Percentiles rank a stretch among this genome's conserved stretches.
These are phyloP conservation scores for Polypedilum vanderplanki DNA, from an alignment of 1,140 invertebrate species.

Conservation along the genomic window DNA sequence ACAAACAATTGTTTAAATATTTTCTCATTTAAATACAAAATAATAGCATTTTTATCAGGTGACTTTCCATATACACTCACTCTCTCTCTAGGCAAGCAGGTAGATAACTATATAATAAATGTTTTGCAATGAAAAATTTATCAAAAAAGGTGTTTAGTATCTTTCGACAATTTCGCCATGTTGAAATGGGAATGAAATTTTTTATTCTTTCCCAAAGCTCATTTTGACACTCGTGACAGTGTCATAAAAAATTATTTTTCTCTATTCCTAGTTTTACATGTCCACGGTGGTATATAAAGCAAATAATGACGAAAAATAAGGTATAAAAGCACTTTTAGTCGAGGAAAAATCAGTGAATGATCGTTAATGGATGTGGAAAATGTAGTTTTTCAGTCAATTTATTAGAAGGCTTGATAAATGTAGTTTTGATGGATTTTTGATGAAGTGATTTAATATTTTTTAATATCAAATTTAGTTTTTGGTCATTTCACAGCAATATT, in stretches of 20 bases:
- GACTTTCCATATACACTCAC: no score
- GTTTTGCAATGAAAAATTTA: no score
- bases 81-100: no score
- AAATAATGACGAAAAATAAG: not conserved
- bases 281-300: not conserved
- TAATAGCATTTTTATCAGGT: no score
- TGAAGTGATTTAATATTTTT: not conserved
- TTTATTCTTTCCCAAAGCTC: no score
- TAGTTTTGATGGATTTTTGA: conserved; percentile 4
- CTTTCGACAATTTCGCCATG: no score
- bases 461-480: conserved; percentile 14
- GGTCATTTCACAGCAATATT: not conserved
- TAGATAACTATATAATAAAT: no score
- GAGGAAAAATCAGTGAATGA: not conserved
- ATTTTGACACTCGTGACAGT: not conserved
- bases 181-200: no score
- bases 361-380: conserved; percentile 10
- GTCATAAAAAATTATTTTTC: not conserved
- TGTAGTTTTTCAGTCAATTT: not conserved
- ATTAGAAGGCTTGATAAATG: not conserved
- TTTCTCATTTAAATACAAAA: no score
- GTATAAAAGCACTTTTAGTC: not conserved
- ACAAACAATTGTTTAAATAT: no score
- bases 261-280: not conserved
- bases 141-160: no score